Evolutionary conservation across 1,140 invertebrate genomes (phyloP), one percentile per base, ranked within the genome.

Genomic region (Schlechtendalia chinensis): DNA sequence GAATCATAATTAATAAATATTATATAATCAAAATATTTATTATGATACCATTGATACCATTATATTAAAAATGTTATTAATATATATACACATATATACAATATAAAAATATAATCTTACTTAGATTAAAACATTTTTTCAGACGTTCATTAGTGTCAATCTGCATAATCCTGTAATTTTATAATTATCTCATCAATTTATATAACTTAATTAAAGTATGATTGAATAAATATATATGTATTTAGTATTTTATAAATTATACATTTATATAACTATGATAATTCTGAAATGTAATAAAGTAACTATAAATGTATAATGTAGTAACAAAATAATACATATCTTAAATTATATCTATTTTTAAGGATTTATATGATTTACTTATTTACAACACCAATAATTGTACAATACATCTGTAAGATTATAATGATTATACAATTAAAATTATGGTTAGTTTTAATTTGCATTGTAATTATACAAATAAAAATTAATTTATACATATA

Each of bases 141-240:
- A 79, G 39, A n/a, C 75, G 75, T 59, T 47, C 17, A 29, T 79
- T 79, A 29, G 32, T 47, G 16, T 79, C 58, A 27, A 79, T 61
- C 8, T 58, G 24, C 75, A 79, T 79, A 59, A 79, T 29, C 14
- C 75, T 79, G 58, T 27, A 79, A 79, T 61, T 50, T 50, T 29
- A 79, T 59, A 17, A 50, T 77, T 11, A 61, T 63, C 1, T 63
- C 5, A 17, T 29, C 16, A 63, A 17, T 63, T 56, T 56, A n/a
- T 39, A 56, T n/a, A 17, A 54, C 10, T 61, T 32, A 29, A 29
- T 63, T 29, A 19, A 29, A 1, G 14, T 24, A 24, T 16, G 16
- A 29, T 8, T 5, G 10, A 2, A 16, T 11, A 17, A 6, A 61
- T 29, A n/a, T 16, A 59, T 27, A 27, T 61, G n/a, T n/a, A n/a